Conservation (phyloP, 2,888 invertebrate species). For the Drosophila fulvimacula region DNA sequence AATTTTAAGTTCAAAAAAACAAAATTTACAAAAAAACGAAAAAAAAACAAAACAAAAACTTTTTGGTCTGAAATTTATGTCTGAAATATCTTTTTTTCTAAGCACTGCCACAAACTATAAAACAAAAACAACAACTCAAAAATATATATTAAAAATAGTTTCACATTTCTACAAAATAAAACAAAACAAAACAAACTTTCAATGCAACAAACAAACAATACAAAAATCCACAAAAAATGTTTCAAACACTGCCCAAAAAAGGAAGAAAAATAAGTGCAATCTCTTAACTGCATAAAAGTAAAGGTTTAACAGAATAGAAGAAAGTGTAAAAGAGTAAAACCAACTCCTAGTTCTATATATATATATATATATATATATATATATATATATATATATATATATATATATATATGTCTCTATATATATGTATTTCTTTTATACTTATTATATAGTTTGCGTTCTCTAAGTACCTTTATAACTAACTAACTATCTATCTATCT, state of each 20-base stretch:
- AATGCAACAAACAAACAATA: conserved; percentile 49
- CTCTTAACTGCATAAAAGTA: conserved; percentile 64
- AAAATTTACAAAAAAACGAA: conserved; percentile 2
- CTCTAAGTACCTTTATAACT: conserved; percentile 78
- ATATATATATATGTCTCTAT: conserved; percentile 6
- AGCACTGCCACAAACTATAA: conserved; percentile 63
- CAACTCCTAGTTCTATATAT: conserved; percentile 69
- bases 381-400: conserved; percentile 44
- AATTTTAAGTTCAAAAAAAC: conserved; percentile 52
- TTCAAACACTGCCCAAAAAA: conserved; percentile 77
- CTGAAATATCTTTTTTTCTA: conserved; percentile 52
- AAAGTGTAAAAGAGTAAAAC: conserved; percentile 26
- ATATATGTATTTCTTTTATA: conserved; percentile 57
- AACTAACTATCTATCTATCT: conserved; percentile 27
- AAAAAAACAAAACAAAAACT: conserved; percentile 14
- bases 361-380: background rate
- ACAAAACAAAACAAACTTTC: conserved; percentile 53
- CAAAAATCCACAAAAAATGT: conserved; percentile 42
- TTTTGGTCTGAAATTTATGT: conserved; percentile 58
- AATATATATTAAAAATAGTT: conserved; percentile 42
- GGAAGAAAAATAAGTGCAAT: conserved; percentile 60
- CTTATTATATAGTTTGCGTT: conserved; percentile 66
- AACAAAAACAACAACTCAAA: conserved; percentile 34
- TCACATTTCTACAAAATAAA: conserved; percentile 33
- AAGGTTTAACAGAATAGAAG: conserved; percentile 27